Conservation (phyloP, 2,113 vertebrate genomes). For the Nymphicus hollandicus region DNA sequence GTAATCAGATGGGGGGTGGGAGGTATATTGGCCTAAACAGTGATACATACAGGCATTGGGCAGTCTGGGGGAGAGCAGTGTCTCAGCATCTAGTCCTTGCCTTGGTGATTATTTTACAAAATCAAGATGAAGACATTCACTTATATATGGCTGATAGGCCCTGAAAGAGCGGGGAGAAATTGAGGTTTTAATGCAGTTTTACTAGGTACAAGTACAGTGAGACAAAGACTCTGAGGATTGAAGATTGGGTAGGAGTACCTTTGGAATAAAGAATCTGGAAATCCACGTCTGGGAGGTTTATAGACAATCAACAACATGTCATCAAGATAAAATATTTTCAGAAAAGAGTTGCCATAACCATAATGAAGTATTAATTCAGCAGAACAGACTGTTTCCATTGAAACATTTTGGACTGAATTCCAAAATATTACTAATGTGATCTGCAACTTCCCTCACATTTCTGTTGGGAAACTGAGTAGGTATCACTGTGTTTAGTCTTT, state of each 20-base stretch:
- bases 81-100: background rate
- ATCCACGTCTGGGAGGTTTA: background rate
- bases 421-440: background rate
- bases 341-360: background rate
- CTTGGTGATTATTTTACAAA: background rate
- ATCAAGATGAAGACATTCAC: background rate
- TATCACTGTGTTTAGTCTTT: background rate
- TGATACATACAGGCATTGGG: background rate
- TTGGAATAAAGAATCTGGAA: background rate
- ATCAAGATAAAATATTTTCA: background rate
- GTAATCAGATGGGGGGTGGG: accelerated
- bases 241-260: background rate
- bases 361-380: background rate
- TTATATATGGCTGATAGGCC: background rate
- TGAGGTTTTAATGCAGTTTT: background rate
- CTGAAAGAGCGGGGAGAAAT: background rate
- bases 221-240: background rate
- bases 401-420: background rate
- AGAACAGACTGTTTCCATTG: background rate
- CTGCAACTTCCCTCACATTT: background rate
- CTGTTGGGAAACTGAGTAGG: background rate
- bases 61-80: background rate
- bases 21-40: background rate
- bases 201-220: background rate
- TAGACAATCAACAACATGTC: background rate